Evolutionary conservation across 2,888 invertebrate genomes (phyloP).

Genomic region (Pelosia muscerda): DNA sequence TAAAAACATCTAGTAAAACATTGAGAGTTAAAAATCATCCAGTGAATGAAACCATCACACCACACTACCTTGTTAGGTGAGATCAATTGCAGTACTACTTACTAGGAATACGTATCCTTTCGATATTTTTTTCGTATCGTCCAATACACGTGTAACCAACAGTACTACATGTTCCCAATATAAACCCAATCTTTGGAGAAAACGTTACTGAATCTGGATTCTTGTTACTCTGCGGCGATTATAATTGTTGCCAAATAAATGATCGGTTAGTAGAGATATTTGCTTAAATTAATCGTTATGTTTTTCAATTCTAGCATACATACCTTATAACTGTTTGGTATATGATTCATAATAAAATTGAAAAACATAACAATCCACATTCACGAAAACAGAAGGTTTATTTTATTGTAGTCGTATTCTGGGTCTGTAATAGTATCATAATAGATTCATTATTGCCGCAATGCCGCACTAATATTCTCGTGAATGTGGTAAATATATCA

Average conservation of each 20-base stretch:
- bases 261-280: constrained; percentile 72
- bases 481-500: constrained; percentile 61
- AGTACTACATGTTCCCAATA: constrained; percentile 66
- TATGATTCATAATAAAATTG: constrained; percentile 56
- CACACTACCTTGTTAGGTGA: constrained; percentile 80
- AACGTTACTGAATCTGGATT: constrained; percentile 69
- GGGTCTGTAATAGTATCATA: neutral
- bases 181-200: constrained; percentile 82
- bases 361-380: constrained; percentile 64
- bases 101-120: constrained; percentile 66
- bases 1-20: constrained; percentile 45
- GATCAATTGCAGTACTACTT: constrained; percentile 76
- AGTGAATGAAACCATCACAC: constrained; percentile 78
- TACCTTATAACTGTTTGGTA: constrained; percentile 1
- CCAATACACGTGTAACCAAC: constrained; percentile 69
- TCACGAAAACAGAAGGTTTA: constrained; percentile 56
- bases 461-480: constrained; percentile 39
- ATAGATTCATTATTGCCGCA: neutral
- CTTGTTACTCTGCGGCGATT: constrained; percentile 78
- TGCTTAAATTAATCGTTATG: constrained; percentile 49
- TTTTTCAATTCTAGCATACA: constrained; percentile 67
- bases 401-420: constrained; percentile 4
- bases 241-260: constrained; percentile 76
- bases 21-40: constrained; percentile 51
- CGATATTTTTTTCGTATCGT: constrained; percentile 59